Percentiles rank a stretch among this genome's conserved stretches.
Conservation (phyloP, 2,888 invertebrate genomes). For the Pristionchus maxplancki region DNA sequence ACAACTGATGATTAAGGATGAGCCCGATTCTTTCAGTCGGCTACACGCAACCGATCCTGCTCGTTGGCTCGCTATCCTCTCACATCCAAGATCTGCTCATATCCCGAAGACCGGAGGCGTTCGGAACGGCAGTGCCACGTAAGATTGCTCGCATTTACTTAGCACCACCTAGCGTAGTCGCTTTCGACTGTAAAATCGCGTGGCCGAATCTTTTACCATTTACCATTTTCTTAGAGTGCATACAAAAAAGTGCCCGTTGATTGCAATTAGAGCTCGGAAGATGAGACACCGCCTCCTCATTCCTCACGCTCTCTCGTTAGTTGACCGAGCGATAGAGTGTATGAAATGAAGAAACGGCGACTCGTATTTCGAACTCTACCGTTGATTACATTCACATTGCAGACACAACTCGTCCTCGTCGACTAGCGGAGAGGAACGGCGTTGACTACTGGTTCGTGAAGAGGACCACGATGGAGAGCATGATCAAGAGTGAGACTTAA, state of each 20-base stretch:
- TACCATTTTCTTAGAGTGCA: too few relatives aligned
- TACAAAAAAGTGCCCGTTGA: too few relatives aligned
- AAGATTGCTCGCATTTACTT: too few relatives aligned
- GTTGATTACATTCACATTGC: too few relatives aligned
- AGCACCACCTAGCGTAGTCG: too few relatives aligned
- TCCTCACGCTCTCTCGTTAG: too few relatives aligned
- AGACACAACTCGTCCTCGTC: conserved; percentile 48
- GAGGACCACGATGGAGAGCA: conserved; percentile 45
- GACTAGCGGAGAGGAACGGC: conserved; percentile 31
- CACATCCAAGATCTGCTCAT: conserved; percentile 46
- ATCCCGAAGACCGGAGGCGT: background rate
- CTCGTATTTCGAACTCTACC: too few relatives aligned
- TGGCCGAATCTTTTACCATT: too few relatives aligned
- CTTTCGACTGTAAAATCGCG: too few relatives aligned
- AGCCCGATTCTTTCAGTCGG: conserved; percentile 50
- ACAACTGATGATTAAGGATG: too few relatives aligned
- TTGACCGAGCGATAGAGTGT: too few relatives aligned
- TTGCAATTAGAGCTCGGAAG: too few relatives aligned
- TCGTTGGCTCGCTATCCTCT: conserved; percentile 33
- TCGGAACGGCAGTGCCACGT: conserved; percentile 23
- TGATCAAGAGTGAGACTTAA: conserved; percentile 27
- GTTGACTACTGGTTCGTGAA: conserved; percentile 52
- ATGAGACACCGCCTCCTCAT: background rate
- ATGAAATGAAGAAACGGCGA: background rate
- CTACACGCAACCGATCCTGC: conserved; percentile 32